Evolutionary conservation across 2,113 vertebrate species (phyloP), one percentile per base, ranked within the genome.

Genomic region (Xiphophorus maculatus): DNA sequence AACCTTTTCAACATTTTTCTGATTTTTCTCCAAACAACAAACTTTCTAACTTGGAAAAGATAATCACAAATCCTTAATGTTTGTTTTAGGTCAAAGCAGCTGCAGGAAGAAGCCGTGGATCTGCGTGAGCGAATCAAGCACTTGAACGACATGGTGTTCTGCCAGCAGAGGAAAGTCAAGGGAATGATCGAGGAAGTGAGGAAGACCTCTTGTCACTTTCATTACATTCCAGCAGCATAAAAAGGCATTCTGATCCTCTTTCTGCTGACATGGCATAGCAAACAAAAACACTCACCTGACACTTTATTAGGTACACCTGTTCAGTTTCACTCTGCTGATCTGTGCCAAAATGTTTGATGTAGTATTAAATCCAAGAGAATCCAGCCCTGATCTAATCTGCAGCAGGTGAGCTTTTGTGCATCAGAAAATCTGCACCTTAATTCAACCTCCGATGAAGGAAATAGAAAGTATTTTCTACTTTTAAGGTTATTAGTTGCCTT

Each of bases 141-240:
- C 84, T 92, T 99, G 37, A 97, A 99, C 65, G 97, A 99, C 87
- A 99, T 99, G 98, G 97, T 99, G 68, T 97, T 98, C 84, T 98
- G 97, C 89, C 98, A 99, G 82, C 98, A 99, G 93, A 97, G 97
- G 90, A 99, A 99, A 79, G 97, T 99, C 91, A 99, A 98, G 87
- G 94, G 94, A 89, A 98, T 99, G 98, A 97, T 99, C 12, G 97
- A 99, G 85, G 98, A 99, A 96, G 98, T 99, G 76, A 95, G 94
- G 54, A 70, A 11, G 25, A 61, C 69, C 72, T 29, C 62, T 85
- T 37, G 33, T 71, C 42, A n/a, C n/a, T 73, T 28, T 29, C 8
- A 37, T 48, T 14, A 15, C 29, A 32, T 25, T 64, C 17, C 37
- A 58, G 5, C 30, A 8, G 5, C 3, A 5, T 8, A 11, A 11